Evolutionary conservation across 2,113 vertebrate genomes (phyloP).

Genomic region (Ascaphus truei): DNA sequence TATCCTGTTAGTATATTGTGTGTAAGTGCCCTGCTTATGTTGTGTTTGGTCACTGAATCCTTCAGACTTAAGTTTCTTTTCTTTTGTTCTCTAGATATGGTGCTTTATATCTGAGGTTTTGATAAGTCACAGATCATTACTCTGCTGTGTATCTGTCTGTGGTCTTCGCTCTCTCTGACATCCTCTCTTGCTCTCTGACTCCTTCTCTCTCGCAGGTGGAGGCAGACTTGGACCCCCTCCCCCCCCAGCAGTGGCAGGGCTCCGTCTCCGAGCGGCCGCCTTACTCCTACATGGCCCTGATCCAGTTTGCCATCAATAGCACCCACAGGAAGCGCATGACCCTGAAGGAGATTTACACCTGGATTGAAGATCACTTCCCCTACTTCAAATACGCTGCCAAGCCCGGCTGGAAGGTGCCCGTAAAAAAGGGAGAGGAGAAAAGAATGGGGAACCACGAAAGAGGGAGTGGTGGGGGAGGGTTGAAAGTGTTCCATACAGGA

Average conservation of each 20-base stretch:
- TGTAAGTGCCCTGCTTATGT: too few species aligned
- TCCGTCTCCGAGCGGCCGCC: conserved; percentile 76
- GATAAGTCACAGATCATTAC: too few species aligned
- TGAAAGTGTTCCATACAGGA: background rate
- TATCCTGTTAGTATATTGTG: too few species aligned
- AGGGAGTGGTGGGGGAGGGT: too few species aligned
- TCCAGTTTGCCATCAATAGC: conserved; percentile 97
- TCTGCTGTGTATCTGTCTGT: too few species aligned
- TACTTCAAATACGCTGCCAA: conserved; percentile 91
- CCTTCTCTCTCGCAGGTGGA: conserved; percentile 46
- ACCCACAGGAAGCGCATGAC: conserved; percentile 82
- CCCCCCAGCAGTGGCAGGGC: conserved; percentile 45
- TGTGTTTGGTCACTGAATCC: too few species aligned
- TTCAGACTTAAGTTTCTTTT: too few species aligned
- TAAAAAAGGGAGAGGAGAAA: background rate
- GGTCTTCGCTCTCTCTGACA: background rate
- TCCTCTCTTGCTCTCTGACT: conserved; percentile 6
- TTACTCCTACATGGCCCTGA: conserved; percentile 97
- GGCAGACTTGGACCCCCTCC: conserved; percentile 26
- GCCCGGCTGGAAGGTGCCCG: conserved; percentile 89
- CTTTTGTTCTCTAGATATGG: too few species aligned
- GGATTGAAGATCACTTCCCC: conserved; percentile 93
- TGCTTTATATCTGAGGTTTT: too few species aligned
- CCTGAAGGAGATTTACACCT: conserved; percentile 91
- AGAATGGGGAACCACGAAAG: background rate